These are phyloP conservation scores for Aix galericulata DNA, from an alignment of 2,113 vertebrate species.

Conservation along the genomic window DNA sequence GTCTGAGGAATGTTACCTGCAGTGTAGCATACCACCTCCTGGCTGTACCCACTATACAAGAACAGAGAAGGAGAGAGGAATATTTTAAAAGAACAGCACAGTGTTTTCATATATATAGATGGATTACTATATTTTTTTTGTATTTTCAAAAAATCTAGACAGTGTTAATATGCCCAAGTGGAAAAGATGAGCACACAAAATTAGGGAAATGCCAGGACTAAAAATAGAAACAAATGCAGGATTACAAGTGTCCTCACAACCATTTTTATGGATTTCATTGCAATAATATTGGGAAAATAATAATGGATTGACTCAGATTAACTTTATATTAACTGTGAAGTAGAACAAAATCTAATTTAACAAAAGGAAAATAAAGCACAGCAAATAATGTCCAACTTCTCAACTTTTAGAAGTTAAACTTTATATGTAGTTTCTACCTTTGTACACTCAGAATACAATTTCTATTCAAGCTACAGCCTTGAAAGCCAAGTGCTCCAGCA, in stretches of 20 bases:
- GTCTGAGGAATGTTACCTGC: conserved; percentile 91
- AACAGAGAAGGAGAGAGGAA: background rate
- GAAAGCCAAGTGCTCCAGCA: background rate
- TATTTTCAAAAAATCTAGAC: background rate
- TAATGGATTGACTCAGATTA: background rate
- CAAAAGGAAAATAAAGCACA: background rate
- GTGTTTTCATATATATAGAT: background rate
- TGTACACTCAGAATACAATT: background rate
- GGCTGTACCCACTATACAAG: conserved; percentile 88
- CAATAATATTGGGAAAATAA: background rate
- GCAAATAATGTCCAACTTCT: background rate
- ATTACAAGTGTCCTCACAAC: background rate
- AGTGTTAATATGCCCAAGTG: background rate
- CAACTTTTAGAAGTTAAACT: background rate
- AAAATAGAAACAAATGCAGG: background rate
- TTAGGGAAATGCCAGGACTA: background rate
- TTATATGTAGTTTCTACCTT: background rate
- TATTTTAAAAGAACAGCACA: background rate
- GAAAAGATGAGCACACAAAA: background rate
- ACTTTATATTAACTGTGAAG: background rate
- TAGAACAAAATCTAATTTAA: background rate
- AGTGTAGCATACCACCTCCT: conserved; percentile 93
- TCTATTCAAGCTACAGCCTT: background rate
- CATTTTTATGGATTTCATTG: background rate
- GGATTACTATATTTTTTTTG: background rate